Evolutionary conservation across 2,888 invertebrate species (phyloP), one percentile per base, ranked within the genome.

Genomic region (Anodontia alba): DNA sequence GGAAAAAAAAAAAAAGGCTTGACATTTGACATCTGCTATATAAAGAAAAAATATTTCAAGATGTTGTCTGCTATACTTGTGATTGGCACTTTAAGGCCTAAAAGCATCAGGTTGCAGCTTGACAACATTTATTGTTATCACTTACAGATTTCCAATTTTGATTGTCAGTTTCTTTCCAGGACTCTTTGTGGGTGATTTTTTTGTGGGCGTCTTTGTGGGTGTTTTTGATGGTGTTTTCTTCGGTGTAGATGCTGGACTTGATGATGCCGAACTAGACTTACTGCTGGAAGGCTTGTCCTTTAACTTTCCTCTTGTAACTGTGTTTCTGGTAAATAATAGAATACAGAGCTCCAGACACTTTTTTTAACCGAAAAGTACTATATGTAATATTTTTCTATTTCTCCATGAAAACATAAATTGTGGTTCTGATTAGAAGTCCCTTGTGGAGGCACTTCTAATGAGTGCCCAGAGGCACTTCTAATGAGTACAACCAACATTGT

Each of bases 271-370:
- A 69, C 79, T 81, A 29, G 77, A 76, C 62, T 72, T 33, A 79
- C 74, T 79, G 31, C 76, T 78, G 0, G 43, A 67, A n/a, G 77
- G 72, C 33, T 62, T 62, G 7, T 62, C 74, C 23, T 82, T 78
- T 26, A 82, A 46, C n/a, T 82, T 82, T 43, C 82, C 76, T 26
- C 82, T n/a, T 12, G 82, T 82, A 38, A 82, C 38, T 29, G 82
- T 69, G 23, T 57, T 51, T 51, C 81, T 81, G 75, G n/a, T n/a
- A 23, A 70, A 62, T 68, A 36, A 0, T 36, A n/a, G n/a, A n/a
- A 17, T 51, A 42, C 33, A 73, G 29, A n/a, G 31, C n/a, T n/a
- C n/a, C n/a, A n/a, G n/a, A 66, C 42, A 66, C n/a, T 15, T 20
- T 31, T n/a, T 72, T 7, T 15, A 54, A 51, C 12, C n/a, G 17